These are phyloP conservation scores for Characodon lateralis DNA, from an alignment of 2,797 vertebrate genomes.

Conservation along the genomic window DNA sequence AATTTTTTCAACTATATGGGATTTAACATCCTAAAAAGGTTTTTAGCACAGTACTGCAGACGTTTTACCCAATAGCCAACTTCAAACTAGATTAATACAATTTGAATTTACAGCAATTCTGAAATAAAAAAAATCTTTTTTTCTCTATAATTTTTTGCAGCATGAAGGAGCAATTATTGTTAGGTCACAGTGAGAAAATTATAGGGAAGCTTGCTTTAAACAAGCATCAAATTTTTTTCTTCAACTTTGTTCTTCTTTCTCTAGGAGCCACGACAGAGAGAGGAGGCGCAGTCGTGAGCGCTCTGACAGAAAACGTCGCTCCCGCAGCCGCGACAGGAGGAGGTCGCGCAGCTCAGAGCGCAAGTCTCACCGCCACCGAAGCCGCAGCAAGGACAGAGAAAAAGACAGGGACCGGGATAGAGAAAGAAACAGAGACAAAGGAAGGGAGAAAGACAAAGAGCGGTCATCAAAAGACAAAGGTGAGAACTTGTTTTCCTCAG, in stretches of 20 bases:
- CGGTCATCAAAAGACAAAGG: conserved; percentile 26
- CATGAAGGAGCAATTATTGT: not conserved
- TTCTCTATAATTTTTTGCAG: no score
- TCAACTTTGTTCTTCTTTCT: not conserved
- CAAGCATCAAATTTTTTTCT: not conserved
- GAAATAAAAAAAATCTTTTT: not conserved
- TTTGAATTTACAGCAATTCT: not conserved
- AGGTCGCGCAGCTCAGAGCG: conserved; percentile 94
- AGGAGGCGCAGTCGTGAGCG: conserved; percentile 90
- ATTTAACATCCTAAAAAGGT: not conserved
- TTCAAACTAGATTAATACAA: not conserved
- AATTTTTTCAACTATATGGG: not conserved
- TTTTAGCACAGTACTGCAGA: not conserved
- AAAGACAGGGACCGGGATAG: conserved; percentile 86
- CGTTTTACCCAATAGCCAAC: not conserved
- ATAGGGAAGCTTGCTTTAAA: not conserved
- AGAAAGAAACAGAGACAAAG: conserved; percentile 95
- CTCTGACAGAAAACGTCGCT: conserved; percentile 92
- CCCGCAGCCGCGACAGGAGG: conserved; percentile 91
- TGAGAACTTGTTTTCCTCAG: not conserved
- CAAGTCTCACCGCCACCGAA: conserved; percentile 92
- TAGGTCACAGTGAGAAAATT: not conserved
- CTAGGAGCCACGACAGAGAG: conserved; percentile 79
- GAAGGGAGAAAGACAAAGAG: conserved; percentile 68
- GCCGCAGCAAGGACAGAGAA: conserved; percentile 92